Conservation (phyloP, 2,113 vertebrate genomes). For the Varanus komodoensis region DNA sequence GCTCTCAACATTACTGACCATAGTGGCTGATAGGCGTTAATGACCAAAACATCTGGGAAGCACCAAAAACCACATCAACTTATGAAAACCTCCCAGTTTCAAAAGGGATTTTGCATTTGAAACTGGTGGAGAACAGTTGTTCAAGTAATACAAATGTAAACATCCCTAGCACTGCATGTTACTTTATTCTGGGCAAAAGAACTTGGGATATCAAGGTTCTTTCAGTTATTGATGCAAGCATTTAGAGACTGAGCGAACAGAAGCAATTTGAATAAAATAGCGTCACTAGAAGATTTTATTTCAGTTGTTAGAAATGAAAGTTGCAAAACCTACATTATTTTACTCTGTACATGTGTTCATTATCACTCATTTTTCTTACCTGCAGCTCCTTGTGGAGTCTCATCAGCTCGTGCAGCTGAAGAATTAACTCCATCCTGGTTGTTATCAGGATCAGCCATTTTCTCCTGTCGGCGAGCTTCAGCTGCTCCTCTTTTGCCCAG, state of each 20-base stretch:
- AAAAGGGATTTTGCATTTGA: neutral
- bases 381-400: conserved; percentile 97
- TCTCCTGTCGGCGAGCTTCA: conserved; percentile 99
- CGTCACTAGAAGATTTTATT: neutral
- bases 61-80: neutral
- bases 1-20: no score
- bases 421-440: conserved; percentile 98
- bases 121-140: neutral
- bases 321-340: neutral
- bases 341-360: neutral
- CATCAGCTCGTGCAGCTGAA: conserved; percentile 92
- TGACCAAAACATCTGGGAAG: no score
- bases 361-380: conserved; percentile 75
- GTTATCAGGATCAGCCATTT: conserved; percentile 98
- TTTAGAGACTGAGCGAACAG: neutral
- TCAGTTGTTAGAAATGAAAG: neutral
- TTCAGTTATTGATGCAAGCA: neutral
- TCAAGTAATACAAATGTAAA: neutral
- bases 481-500: conserved; percentile 99
- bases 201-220: neutral
- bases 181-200: neutral
- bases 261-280: no score
- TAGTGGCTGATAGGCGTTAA: no score
- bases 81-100: neutral
- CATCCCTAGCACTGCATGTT: neutral